phyloP scores from a whole-genome alignment of 2,888 invertebrate genomes.

The Stenolophus ochropezus region DNA sequence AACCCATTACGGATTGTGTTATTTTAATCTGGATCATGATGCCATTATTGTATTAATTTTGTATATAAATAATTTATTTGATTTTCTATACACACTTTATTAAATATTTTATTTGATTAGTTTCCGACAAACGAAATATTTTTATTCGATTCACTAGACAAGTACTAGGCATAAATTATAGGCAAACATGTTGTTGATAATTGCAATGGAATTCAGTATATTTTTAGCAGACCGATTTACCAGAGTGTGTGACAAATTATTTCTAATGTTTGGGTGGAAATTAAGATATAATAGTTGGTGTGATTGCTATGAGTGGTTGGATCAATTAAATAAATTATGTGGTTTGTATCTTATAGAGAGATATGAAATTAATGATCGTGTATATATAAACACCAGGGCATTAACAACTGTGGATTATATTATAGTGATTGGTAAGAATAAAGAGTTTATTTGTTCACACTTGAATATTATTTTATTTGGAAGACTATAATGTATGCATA shows the following conservation, averaged over 20 bases:
- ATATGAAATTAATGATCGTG: background rate
- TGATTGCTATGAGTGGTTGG: background rate
- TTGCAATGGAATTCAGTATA: background rate
- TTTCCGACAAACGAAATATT: too few relatives aligned
- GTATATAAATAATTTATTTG: too few relatives aligned
- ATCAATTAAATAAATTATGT: background rate
- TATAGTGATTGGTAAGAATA: background rate
- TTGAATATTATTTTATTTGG: too few relatives aligned
- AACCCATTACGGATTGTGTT: too few relatives aligned
- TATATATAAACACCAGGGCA: background rate
- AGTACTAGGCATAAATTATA: too few relatives aligned
- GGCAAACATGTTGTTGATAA: background rate
- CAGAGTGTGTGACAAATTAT: background rate
- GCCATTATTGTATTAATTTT: too few relatives aligned
- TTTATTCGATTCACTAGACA: too few relatives aligned
- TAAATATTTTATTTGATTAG: too few relatives aligned
- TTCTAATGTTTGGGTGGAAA: background rate
- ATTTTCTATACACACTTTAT: too few relatives aligned
- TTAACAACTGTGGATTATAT: background rate
- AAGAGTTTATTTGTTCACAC: too few relatives aligned
- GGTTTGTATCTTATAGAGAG: background rate
- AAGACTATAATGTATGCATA: too few relatives aligned
- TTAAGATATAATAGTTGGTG: background rate
- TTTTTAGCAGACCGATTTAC: background rate
- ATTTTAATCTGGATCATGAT: too few relatives aligned